Evolutionary conservation across 2,888 invertebrate genomes (phyloP).

Genomic region (Macrosiphum euphorbiae): DNA sequence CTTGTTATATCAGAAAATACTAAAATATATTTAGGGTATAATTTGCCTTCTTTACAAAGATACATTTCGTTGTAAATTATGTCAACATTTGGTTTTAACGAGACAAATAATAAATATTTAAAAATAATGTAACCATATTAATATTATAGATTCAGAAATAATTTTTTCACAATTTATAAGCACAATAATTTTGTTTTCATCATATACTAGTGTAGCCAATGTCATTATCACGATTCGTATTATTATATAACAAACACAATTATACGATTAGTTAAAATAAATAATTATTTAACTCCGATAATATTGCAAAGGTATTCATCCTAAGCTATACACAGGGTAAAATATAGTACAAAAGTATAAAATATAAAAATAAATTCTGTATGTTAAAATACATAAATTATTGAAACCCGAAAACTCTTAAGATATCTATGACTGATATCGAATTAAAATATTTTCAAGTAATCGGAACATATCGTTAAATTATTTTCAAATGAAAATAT

Average conservation of each 20-base stretch:
- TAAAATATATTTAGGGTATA: neutral
- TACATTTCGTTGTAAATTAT: neutral
- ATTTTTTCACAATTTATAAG: neutral
- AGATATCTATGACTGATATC: too few species aligned
- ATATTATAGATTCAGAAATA: neutral
- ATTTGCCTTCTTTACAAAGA: neutral
- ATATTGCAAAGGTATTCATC: neutral
- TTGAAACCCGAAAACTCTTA: too few species aligned
- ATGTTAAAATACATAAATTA: too few species aligned
- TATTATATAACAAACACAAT: neutral
- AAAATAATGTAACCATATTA: neutral
- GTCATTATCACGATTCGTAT: neutral
- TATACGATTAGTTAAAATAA: neutral
- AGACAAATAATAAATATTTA: neutral
- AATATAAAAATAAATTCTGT: too few species aligned
- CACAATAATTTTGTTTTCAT: neutral
- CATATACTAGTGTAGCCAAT: neutral
- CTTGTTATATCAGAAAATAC: conserved; percentile 3
- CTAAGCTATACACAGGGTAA: neutral
- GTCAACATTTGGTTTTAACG: neutral
- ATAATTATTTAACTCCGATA: neutral
- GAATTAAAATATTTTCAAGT: too few species aligned
- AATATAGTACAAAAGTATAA: too few species aligned
- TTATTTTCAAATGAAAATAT: too few species aligned
- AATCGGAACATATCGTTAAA: too few species aligned